phyloP scores from a whole-genome alignment of 1,140 invertebrate genomes.

The Drosophila orosa region DNA sequence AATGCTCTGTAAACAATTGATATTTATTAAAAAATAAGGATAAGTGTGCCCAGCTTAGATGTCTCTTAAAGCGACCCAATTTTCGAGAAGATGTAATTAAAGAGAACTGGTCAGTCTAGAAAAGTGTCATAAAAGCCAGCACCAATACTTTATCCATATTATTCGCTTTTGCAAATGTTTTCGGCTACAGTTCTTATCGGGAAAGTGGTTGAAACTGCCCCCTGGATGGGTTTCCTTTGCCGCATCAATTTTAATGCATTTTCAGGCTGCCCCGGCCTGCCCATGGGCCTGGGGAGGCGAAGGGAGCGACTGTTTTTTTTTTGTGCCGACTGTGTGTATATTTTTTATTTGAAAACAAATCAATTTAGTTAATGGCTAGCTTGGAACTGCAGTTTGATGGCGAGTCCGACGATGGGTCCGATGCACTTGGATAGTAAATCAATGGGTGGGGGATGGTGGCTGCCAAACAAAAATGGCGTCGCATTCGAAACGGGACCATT shows the following conservation, averaged over 20 bases:
- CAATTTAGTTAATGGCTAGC: conserved; percentile 59
- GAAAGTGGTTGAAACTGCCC: conserved; percentile 4
- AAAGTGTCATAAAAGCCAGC: conserved; percentile 15
- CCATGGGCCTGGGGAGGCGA: no score
- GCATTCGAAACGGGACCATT: conserved; percentile 33
- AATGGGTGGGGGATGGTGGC: no score
- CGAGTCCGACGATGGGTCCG: neutral
- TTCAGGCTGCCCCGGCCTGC: conserved; percentile 7
- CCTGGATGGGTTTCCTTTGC: conserved; percentile 21
- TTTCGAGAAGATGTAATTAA: neutral
- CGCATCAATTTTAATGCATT: conserved; percentile 25
- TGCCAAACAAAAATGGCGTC: conserved; percentile 46
- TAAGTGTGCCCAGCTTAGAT: neutral
- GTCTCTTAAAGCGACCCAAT: neutral
- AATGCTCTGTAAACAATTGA: no score
- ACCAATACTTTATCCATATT: conserved; percentile 4
- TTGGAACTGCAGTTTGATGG: conserved; percentile 33
- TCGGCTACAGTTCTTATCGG: conserved; percentile 16
- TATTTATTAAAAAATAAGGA: no score
- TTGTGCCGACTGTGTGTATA: neutral
- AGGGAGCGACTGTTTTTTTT: conserved; percentile 29
- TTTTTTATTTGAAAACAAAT: conserved; percentile 57
- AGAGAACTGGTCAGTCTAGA: neutral
- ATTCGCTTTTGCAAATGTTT: conserved; percentile 8
- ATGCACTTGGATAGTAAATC: conserved; percentile 47